phyloP scores from a whole-genome alignment of 2,113 vertebrate genomes.

The Choloepus hoffmanni region DNA sequence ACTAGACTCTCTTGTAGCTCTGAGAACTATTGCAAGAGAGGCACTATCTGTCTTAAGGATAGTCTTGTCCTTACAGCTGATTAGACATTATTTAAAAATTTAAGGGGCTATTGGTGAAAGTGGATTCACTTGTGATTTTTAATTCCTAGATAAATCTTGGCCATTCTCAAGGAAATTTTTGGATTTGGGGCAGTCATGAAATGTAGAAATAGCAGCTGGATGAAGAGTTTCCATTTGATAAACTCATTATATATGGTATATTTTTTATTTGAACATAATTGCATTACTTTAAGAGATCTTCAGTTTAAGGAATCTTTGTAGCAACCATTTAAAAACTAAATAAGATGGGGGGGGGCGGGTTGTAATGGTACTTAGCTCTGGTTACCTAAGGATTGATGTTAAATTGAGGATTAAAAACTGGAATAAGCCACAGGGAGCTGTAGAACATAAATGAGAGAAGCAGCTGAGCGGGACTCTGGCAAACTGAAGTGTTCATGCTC shows the following conservation, averaged over 20 bases:
- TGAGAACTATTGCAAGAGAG: not conserved
- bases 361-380: not conserved
- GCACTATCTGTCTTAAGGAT: not conserved
- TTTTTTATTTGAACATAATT: constrained; percentile 52
- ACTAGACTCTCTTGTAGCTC: not conserved
- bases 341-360: not conserved
- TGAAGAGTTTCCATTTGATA: constrained; percentile 21
- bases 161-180: not conserved
- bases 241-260: not conserved
- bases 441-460: not conserved
- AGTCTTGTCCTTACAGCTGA: not conserved
- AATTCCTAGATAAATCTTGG: not conserved
- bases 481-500: not conserved
- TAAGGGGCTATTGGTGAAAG: not conserved
- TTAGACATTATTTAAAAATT: not conserved
- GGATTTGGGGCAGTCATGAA: not conserved
- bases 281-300: not conserved
- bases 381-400: not conserved
- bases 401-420: not conserved
- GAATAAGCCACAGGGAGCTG: not conserved
- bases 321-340: not conserved
- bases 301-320: not conserved
- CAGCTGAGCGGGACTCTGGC: not conserved
- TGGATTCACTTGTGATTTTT: constrained; percentile 19
- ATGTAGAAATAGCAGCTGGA: not conserved